Evolutionary conservation across 2,797 vertebrate species (phyloP).

Genomic region (Merluccius polli): DNA sequence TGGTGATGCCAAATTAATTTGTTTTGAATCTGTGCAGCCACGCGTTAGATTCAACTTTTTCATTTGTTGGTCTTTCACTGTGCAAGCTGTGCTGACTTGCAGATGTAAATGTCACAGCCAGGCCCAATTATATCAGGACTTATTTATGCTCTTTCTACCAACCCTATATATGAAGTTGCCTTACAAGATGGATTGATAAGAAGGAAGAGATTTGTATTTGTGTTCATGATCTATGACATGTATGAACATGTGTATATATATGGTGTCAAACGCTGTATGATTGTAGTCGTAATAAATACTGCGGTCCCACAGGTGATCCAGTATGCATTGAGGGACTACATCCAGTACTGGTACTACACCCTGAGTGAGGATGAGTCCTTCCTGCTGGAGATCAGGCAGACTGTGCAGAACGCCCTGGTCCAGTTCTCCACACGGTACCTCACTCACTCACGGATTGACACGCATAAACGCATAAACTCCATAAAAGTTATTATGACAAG

Average conservation of each 20-base stretch:
- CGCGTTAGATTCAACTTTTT: background rate
- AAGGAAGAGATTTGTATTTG: background rate
- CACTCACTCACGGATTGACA: background rate
- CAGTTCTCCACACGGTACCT: slow-evolving; percentile 93
- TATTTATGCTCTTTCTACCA: background rate
- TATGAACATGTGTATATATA: background rate
- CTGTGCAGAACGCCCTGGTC: slow-evolving; percentile 93
- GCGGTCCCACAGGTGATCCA: slow-evolving; percentile 85
- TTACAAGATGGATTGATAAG: background rate
- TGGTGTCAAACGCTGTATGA: background rate
- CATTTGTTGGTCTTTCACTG: too few species aligned
- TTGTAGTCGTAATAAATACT: background rate
- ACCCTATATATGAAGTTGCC: background rate
- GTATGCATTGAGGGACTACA: slow-evolving; percentile 96
- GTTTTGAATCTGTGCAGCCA: background rate
- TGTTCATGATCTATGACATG: background rate
- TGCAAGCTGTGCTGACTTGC: too few species aligned
- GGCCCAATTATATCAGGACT: background rate
- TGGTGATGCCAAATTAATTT: background rate
- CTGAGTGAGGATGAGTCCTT: slow-evolving; percentile 97
- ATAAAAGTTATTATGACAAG: background rate
- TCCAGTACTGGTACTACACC: slow-evolving; percentile 99
- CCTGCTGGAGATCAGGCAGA: slow-evolving; percentile 94
- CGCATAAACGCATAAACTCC: background rate
- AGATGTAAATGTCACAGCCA: background rate